Evolutionary conservation across 2,113 vertebrate species (phyloP).

Genomic region (Condylura cristata): DNA sequence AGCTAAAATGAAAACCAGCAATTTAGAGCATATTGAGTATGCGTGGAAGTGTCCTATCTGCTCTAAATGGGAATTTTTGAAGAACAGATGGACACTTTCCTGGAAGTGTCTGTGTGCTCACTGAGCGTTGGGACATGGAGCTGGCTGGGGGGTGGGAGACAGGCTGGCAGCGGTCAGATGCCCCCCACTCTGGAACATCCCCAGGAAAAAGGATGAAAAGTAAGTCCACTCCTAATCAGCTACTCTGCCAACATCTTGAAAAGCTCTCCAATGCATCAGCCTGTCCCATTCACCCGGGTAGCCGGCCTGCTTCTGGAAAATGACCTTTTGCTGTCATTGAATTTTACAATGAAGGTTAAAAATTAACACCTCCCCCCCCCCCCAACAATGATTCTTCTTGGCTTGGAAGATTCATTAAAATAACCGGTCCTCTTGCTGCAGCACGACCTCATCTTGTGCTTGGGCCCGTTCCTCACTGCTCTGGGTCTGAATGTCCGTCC

Average conservation of each 20-base stretch:
- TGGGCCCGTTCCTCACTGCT: neutral
- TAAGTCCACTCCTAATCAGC: neutral
- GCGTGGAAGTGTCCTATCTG: neutral
- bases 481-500: neutral
- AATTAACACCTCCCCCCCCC: no score
- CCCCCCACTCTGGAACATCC: neutral
- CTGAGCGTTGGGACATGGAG: neutral
- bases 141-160: fast-evolving
- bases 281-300: neutral
- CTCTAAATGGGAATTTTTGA: neutral
- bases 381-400: fast-evolving
- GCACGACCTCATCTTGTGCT: fast-evolving
- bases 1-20: slow-evolving; percentile 25
- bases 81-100: neutral
- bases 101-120: neutral
- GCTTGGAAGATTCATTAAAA: no score
- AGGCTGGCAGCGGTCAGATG: fast-evolving
- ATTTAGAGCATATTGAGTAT: neutral
- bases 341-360: neutral
- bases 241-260: neutral
- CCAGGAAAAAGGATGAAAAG: neutral
- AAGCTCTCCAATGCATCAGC: neutral
- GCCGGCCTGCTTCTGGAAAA: neutral
- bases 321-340: neutral
- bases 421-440: neutral